phyloP scores from a whole-genome alignment of 2,113 vertebrate genomes.

The Dasyurus viverrinus region DNA sequence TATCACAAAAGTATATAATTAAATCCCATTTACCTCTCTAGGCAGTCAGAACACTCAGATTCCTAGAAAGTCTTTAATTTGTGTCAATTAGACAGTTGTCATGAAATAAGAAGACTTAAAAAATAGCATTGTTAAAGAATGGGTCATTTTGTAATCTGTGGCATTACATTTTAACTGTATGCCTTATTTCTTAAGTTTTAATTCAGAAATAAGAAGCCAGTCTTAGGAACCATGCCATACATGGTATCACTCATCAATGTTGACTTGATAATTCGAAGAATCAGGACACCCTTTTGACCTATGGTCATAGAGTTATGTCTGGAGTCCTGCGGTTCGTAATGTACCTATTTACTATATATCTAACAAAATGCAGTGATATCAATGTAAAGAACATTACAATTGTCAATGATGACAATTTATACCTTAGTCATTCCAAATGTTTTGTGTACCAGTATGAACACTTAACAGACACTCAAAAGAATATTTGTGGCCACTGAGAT shows the following conservation, averaged over 20 bases:
- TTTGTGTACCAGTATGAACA: not conserved
- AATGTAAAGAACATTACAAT: not conserved
- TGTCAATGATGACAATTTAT: not conserved
- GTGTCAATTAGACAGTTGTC: not conserved
- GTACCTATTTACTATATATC: not conserved
- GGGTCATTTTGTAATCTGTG: not conserved
- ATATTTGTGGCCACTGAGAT: not conserved
- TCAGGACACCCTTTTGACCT: no score
- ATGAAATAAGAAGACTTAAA: not conserved
- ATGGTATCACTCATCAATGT: no score
- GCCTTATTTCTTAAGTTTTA: not conserved
- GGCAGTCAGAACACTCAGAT: not conserved
- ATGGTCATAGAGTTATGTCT: no score
- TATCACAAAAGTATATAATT: not conserved
- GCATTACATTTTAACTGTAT: not conserved
- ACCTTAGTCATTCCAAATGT: not conserved
- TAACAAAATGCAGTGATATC: not conserved
- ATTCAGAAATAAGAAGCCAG: not conserved
- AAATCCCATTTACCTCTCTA: not conserved
- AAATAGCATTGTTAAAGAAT: not conserved
- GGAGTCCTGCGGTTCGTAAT: no score
- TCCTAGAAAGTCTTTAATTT: not conserved
- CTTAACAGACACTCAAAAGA: not conserved
- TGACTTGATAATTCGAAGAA: no score
- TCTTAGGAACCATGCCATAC: no score